Evolutionary conservation across 2,113 vertebrate species (phyloP).

Genomic region (Mungos mungo): DNA sequence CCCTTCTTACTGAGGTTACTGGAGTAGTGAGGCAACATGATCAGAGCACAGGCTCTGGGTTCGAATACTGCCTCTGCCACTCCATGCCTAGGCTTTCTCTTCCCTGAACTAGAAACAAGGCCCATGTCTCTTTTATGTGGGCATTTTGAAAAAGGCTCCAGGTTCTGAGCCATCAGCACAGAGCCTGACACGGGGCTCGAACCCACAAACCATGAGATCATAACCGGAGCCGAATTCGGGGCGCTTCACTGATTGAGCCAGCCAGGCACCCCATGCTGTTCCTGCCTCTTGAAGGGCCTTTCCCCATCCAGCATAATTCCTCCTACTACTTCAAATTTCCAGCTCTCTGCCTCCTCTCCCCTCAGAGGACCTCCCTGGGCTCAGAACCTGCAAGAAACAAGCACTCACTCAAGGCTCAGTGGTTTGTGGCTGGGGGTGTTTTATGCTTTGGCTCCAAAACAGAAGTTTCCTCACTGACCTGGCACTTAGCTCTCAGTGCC

Average conservation of each 20-base stretch:
- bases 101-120: not conserved
- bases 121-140: not conserved
- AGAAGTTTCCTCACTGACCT: constrained; percentile 29
- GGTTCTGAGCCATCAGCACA: no score
- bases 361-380: not conserved
- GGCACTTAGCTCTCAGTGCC: not conserved
- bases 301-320: not conserved
- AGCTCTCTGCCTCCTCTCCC: not conserved
- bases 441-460: not conserved
- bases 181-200: no score
- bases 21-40: fast-evolving
- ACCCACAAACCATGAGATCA: no score
- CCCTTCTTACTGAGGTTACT: not conserved
- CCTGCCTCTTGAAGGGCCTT: not conserved
- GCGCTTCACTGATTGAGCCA: no score
- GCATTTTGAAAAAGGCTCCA: no score
- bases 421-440: not conserved
- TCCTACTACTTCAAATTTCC: not conserved
- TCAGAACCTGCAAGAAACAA: not conserved
- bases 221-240: no score
- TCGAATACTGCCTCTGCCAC: not conserved
- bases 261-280: no score
- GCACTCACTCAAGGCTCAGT: not conserved
- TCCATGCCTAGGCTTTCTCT: not conserved
- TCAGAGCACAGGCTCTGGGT: not conserved